A percentile compares a stretch with the other conserved stretches of the same genome.
These are phyloP conservation scores for Trichosurus vulpecula DNA, from an alignment of 2,797 vertebrate genomes.

Conservation along the genomic window DNA sequence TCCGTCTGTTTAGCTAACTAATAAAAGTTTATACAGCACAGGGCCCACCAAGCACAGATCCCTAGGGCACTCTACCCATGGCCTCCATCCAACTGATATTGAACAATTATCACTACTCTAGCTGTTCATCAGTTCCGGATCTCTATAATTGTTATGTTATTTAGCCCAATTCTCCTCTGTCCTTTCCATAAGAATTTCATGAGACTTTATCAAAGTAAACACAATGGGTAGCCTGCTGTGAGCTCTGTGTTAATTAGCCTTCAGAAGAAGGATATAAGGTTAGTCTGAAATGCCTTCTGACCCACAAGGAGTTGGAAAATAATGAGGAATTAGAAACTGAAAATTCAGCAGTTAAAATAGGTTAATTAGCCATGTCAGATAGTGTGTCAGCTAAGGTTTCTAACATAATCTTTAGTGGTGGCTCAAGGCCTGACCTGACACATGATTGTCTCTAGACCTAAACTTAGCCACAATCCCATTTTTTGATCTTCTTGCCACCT, in stretches of 20 bases:
- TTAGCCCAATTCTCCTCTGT: too few species aligned
- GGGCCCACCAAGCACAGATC: neutral
- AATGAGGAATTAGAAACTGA: neutral
- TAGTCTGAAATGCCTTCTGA: too few species aligned
- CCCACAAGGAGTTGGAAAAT: neutral
- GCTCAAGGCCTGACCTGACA: too few species aligned
- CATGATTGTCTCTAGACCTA: neutral
- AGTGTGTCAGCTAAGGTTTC: neutral
- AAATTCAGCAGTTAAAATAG: neutral
- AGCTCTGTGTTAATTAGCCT: too few species aligned
- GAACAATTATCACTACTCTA: neutral
- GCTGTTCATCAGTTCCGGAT: neutral
- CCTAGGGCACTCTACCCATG: neutral
- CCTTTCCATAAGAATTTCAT: too few species aligned
- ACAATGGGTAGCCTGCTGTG: too few species aligned
- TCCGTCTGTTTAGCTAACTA: neutral
- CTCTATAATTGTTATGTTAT: too few species aligned
- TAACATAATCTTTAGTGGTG: neutral
- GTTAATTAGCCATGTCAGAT: neutral
- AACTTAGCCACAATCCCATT: neutral
- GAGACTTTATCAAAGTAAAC: too few species aligned
- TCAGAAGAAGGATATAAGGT: too few species aligned
- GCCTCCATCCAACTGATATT: neutral
- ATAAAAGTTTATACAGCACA: neutral
- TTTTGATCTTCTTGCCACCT: neutral